Base-by-base conservation (phyloP, 53 echinoderm and acorn worm genomes). In the Hippasteria phrygiana region DNA sequence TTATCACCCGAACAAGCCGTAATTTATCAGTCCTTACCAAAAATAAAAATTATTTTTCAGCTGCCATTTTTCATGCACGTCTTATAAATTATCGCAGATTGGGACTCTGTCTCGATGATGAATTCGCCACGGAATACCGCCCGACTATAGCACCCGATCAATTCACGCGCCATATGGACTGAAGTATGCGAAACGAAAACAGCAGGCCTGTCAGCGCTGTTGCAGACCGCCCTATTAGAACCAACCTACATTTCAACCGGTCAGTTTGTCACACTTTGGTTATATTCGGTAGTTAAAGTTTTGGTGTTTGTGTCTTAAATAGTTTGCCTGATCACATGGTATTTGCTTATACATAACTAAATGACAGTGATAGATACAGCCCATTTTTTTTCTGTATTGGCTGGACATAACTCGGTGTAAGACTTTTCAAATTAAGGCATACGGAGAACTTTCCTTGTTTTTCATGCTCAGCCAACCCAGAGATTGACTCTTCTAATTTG, bases 131-230 rank as follows among this genome's bases (percentile, higher is more conserved):
- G 47, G 66, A 65, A 63, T 82, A 65, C 18, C 66, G 5, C 4
- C 17, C 9, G n/a, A 22, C 24, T 82, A 65, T 32, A 67, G 34
- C 17, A 78, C 39, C 39, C 11, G 45, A 82, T 82, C 82, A 82
- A 82, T 82, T 66, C 66, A 82, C 82, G 33, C 43, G 32, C 66
- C 82, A 82, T 46, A 33, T 24, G 31, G 2, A 7, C 47, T 29
- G 45, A 82, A 46, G 33, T 45, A 82, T 82, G 82, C 45, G n/a
- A 27, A 46, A 82, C 42, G 82, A 82, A 82, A 82, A 82, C 82
- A 82, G 82, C 1, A 18, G 47, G 27, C 18, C 5, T 22, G 4
- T 38, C 41, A 55, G 53, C 77, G 22, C 32, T 12, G 12, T 45
- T 41, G 2, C 38, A 38, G 50, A 36, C 36, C 5, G 38, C 39